Evolutionary conservation across 2,888 invertebrate species (phyloP).

Genomic region (Chalcis sispes): DNA sequence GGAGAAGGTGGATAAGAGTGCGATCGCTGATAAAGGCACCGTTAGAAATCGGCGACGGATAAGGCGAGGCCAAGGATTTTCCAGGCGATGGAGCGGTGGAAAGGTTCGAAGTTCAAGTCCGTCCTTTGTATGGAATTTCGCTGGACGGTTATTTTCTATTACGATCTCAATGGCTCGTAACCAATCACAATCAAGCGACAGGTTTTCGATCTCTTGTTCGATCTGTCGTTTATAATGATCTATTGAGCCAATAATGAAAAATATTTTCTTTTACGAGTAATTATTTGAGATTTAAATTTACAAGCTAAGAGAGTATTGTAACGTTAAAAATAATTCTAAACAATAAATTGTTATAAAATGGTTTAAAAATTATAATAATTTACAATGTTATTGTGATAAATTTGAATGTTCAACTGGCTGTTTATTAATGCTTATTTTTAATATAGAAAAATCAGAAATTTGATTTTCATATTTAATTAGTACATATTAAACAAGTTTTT

Average conservation of each 20-base stretch:
- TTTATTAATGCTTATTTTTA: no score
- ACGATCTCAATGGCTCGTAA: background rate
- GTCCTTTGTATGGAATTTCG: conserved; percentile 19
- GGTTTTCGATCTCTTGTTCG: conserved; percentile 11
- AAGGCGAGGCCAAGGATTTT: conserved; percentile 14
- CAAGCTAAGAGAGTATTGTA: no score
- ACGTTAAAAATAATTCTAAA: no score
- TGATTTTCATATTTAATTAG: no score
- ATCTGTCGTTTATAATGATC: conserved; percentile 1
- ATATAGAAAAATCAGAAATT: no score
- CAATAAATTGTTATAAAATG: no score
- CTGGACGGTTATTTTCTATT: conserved; percentile 15
- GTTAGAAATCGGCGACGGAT: conserved; percentile 18
- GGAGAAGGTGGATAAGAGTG: background rate
- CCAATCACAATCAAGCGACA: background rate
- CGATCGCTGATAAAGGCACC: background rate
- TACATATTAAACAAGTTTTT: no score
- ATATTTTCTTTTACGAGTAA: no score
- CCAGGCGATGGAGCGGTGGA: conserved; percentile 19
- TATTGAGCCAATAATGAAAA: background rate
- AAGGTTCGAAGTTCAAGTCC: conserved; percentile 56
- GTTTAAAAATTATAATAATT: no score
- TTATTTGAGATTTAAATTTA: no score
- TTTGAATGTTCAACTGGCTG: no score
- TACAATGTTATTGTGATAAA: no score